Evolutionary conservation across 2,888 invertebrate genomes (phyloP).

Genomic region (Steinernema carpocapsae): DNA sequence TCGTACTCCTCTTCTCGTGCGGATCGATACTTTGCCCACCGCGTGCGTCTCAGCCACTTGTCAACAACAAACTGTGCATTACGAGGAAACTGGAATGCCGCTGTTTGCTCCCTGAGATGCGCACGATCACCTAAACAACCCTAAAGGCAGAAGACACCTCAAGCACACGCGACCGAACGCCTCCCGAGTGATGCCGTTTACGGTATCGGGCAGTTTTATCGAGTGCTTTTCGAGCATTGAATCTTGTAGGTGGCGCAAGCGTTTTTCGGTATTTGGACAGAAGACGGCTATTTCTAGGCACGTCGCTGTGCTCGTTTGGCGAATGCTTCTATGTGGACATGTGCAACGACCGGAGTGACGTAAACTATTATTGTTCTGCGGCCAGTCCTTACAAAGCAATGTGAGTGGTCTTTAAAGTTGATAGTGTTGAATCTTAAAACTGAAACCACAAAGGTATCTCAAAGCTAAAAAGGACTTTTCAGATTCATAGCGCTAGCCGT

Average conservation of each 20-base stretch:
- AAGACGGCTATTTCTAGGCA: neutral
- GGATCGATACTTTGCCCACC: slow-evolving; percentile 10
- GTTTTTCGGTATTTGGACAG: neutral
- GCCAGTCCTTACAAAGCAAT: slow-evolving; percentile 22
- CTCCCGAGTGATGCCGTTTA: neutral
- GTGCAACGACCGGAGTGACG: slow-evolving; percentile 12
- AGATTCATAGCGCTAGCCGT: neutral
- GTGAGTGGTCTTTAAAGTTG: too few species aligned
- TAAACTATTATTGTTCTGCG: slow-evolving; percentile 21
- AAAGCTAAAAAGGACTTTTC: neutral
- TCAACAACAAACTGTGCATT: neutral
- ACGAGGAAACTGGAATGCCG: slow-evolving; percentile 18
- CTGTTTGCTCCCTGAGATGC: neutral
- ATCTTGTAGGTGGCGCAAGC: neutral
- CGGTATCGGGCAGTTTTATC: slow-evolving; percentile 13
- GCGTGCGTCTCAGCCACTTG: neutral
- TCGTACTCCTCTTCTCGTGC: neutral
- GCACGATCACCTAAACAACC: too few species aligned
- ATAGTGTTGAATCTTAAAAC: too few species aligned
- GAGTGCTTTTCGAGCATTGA: slow-evolving; percentile 13
- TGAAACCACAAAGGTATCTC: neutral
- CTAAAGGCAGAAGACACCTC: neutral
- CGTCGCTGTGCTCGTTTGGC: slow-evolving; percentile 18
- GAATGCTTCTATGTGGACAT: slow-evolving; percentile 23
- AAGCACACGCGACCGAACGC: neutral